Percentiles rank a stretch among this genome's conserved stretches.
Evolutionary conservation across 2,797 vertebrate species (phyloP).

Genomic region (Anguilla obscura): DNA sequence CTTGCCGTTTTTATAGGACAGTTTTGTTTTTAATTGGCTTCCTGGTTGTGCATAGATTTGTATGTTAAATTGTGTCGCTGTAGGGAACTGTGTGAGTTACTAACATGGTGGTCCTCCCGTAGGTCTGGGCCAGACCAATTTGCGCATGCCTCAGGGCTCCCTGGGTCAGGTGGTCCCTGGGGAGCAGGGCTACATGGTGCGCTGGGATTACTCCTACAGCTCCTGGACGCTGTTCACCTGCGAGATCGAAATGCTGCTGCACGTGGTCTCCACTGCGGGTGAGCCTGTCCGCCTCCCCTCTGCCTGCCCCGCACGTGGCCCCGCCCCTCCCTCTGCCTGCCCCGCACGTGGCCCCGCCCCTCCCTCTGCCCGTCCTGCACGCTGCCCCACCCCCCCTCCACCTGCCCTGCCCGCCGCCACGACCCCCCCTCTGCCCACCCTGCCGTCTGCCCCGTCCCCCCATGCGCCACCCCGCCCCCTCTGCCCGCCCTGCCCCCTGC

Average conservation of each 20-base stretch:
- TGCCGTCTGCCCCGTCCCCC: too few species aligned
- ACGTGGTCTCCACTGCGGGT: conserved; percentile 98
- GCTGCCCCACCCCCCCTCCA: too few species aligned
- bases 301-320: neutral
- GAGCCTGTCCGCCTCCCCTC: conserved; percentile 26
- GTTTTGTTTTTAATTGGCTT: neutral
- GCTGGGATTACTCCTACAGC: conserved; percentile 95
- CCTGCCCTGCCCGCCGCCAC: too few species aligned
- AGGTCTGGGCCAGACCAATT: conserved; percentile 91
- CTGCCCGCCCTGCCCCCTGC: too few species aligned
- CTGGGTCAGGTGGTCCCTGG: conserved; percentile 87
- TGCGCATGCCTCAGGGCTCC: conserved; percentile 91
- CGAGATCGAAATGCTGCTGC: conserved; percentile 97
- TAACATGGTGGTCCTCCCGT: neutral
- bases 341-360: conserved; percentile 83
- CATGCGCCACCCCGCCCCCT: too few species aligned
- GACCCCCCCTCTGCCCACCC: too few species aligned
- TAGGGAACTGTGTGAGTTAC: neutral
- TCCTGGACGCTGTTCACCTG: conserved; percentile 98
- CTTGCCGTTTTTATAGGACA: neutral
- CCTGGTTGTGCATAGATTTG: neutral
- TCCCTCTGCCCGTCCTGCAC: neutral
- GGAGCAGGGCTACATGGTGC: conserved; percentile 85
- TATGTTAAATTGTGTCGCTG: neutral
- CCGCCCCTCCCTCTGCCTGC: neutral